phyloP scores from a whole-genome alignment of 2,888 invertebrate genomes.

The Oscheius sp. region DNA sequence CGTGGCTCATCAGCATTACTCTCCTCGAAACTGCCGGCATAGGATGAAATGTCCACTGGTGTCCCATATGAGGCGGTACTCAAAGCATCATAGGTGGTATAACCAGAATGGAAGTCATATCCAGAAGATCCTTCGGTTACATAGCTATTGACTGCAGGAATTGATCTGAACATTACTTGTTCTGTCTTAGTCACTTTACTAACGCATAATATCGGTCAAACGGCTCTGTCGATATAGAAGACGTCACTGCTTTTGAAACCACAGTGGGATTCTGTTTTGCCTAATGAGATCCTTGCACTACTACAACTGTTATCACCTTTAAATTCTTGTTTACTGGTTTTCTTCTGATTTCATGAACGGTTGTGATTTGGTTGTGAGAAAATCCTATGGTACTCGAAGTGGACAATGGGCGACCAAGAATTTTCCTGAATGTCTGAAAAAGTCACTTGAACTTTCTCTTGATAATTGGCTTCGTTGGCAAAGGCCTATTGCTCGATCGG shows the following conservation, averaged over 20 bases:
- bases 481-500: not conserved
- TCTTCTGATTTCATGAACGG: not conserved
- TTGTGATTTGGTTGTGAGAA: conserved; percentile 3
- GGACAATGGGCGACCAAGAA: conserved; percentile 23
- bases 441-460: not conserved
- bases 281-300: not conserved
- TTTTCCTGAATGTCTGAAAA: conserved; percentile 21
- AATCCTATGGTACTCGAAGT: conserved; percentile 19
- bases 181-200: too few species aligned
- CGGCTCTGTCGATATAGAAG: not conserved
- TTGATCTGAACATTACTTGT: conserved; percentile 6
- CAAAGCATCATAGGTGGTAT: not conserved
- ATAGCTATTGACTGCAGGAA: not conserved
- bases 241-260: conserved; percentile 1
- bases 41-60: conserved; percentile 5
- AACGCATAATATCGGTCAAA: conserved; percentile 20
- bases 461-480: not conserved
- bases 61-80: conserved; percentile 4
- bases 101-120: not conserved
- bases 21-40: conserved; percentile 24
- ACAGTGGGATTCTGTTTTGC: conserved; percentile 3
- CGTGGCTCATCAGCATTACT: conserved; percentile 4
- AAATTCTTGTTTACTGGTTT: not conserved
- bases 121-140: not conserved
- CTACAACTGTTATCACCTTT: not conserved